These are phyloP conservation scores for Mobula birostris DNA, from an alignment of 2,113 vertebrate genomes.

Conservation along the genomic window DNA sequence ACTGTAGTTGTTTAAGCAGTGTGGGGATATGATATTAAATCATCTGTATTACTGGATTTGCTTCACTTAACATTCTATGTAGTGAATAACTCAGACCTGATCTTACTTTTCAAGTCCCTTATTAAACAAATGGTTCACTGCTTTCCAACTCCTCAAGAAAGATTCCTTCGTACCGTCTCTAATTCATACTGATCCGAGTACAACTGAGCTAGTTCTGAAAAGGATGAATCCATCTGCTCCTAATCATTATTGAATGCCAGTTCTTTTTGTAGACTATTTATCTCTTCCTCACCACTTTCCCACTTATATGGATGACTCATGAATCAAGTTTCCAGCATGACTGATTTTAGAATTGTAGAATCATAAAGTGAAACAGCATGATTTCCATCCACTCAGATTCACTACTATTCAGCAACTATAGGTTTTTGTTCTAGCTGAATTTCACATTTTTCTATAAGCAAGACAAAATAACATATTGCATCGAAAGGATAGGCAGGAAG, in stretches of 20 bases:
- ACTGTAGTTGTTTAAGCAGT: not conserved
- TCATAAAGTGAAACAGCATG: no score
- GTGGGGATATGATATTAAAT: not conserved
- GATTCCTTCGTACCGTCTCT: no score
- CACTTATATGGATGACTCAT: no score
- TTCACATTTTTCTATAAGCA: not conserved
- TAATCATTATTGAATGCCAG: not conserved
- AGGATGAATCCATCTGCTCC: not conserved
- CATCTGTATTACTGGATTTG: not conserved
- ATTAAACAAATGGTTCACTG: not conserved
- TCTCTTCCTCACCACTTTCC: no score
- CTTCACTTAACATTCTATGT: not conserved
- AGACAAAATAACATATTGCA: not conserved
- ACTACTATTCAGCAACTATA: not conserved
- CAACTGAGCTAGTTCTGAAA: no score
- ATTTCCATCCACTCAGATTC: not conserved
- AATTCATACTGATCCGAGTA: not conserved
- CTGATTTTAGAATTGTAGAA: no score
- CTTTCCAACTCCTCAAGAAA: not conserved
- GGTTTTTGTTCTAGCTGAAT: not conserved
- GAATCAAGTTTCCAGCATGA: no score
- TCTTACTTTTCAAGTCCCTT: not conserved
- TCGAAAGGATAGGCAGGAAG: no score
- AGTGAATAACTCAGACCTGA: not conserved
- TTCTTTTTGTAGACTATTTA: no score